Evolutionary conservation across 2,113 vertebrate genomes (phyloP).

Genomic region (Pteropus alecto): DNA sequence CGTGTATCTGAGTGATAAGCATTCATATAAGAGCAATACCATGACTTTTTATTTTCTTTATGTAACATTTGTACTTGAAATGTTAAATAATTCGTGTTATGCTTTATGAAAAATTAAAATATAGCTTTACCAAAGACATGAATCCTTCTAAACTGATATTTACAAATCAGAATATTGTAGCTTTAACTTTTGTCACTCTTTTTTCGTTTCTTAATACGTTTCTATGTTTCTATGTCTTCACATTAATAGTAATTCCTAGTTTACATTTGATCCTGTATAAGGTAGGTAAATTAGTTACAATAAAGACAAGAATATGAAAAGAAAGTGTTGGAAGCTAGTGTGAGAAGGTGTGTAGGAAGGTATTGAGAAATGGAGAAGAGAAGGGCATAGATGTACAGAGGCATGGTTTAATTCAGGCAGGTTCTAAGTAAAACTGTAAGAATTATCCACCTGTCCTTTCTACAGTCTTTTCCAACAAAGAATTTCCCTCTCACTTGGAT

Average conservation of each 20-base stretch:
- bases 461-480: not conserved
- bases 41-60: not conserved
- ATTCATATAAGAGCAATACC: not conserved
- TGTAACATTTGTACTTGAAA: not conserved
- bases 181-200: not conserved
- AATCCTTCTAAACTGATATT: not conserved
- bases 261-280: not conserved
- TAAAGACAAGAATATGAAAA: not conserved
- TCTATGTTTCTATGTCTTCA: not conserved
- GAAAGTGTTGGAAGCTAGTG: not conserved
- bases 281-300: not conserved
- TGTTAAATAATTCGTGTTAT: not conserved
- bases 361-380: not conserved
- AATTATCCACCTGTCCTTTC: not conserved
- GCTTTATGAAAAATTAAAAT: conserved; percentile 14
- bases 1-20: not conserved
- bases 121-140: not conserved
- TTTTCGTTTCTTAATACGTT: conserved; percentile 6
- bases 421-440: not conserved
- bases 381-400: not conserved
- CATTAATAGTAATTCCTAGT: not conserved
- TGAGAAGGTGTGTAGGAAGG: not conserved
- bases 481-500: not conserved
- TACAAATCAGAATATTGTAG: not conserved
- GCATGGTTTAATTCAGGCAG: not conserved